These are phyloP conservation scores for Clarias pachynema DNA, from an alignment of 2,797 vertebrate genomes.

Conservation along the genomic window DNA sequence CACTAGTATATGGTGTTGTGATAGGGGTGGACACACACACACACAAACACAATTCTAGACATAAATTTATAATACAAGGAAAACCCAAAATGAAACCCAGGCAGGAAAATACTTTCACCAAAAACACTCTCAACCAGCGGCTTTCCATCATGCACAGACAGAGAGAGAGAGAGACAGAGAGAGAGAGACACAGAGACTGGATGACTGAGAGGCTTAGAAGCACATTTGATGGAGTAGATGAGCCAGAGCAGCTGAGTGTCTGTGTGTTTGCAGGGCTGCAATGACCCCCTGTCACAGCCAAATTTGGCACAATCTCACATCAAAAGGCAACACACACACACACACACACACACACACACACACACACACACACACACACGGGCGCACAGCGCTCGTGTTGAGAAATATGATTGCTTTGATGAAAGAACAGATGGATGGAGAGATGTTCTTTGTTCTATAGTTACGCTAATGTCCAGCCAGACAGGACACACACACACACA, in stretches of 20 bases:
- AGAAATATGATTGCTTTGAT: constrained; percentile 46
- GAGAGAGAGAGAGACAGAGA: background rate
- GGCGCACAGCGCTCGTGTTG: constrained; percentile 45
- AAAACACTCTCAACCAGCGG: background rate
- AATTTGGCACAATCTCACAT: constrained; percentile 49
- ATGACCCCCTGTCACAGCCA: constrained; percentile 24
- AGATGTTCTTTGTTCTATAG: constrained; percentile 8
- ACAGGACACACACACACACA: background rate
- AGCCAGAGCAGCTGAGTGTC: constrained; percentile 51
- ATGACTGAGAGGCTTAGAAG: constrained; percentile 21
- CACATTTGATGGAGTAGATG: constrained; percentile 45
- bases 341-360: constrained; percentile 18
- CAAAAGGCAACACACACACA: constrained; percentile 48
- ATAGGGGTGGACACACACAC: no score
- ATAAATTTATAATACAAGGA: no score
- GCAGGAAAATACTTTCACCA: background rate
- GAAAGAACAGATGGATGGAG: constrained; percentile 46
- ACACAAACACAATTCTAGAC: no score
- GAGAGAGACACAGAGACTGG: background rate
- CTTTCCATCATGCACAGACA: no score
- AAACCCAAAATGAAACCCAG: no score
- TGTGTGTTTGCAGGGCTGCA: constrained; percentile 9
- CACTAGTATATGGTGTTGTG: background rate
- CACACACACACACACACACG: constrained; percentile 15
- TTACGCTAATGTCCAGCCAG: background rate